Evolutionary conservation across 2,797 vertebrate species (phyloP), one percentile per base, ranked within the genome.

Genomic region (Hippopotamyrus pictus): DNA sequence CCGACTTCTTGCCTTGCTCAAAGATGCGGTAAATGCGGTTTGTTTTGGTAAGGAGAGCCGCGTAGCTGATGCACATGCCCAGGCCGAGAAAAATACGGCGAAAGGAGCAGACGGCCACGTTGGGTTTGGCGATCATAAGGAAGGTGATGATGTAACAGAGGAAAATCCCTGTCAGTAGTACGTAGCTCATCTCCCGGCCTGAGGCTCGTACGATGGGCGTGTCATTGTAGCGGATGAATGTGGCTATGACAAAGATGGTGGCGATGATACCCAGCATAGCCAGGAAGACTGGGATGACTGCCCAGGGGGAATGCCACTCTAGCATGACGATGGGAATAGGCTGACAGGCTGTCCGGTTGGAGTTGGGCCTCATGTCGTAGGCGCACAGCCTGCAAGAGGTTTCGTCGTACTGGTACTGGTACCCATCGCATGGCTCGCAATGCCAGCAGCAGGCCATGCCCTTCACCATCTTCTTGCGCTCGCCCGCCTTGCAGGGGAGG

Each of bases 41-140:
- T 90, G 98, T 99, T 94, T 99, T 99, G 69, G 99, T 99, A 83
- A 99, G 95, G 90, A 99, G 96, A 0, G 99, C 99, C 0, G 99
- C 98, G 0, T 99, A 99, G 93, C 99, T 99, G 94, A 99, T 99
- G 94, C 98, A 99, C 99, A 99, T 99, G 9, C 99, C 99, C 92
- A 99, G 92, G 76, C 99, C 99, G 89, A 99, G 89, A 96, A 99
- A 99, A 93, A 99, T 96, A 19, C 98, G 95, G 50, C 98, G 95
- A 94, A 99, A 99, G 89, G 98, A 99, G 90, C 99, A 99, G 12
- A 99, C 97, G 0, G 96, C 98, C 9, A 97, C 94, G 0, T 99
- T 97, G 0, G 99, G 99, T 89, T 99, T 98, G 93, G 97, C 99
- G 3, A 99, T 99, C 99, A 99, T 99, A 79, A 99, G 96, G 91